phyloP scores from a whole-genome alignment of 2,113 vertebrate species.

The Xenotilapia longispinis region DNA sequence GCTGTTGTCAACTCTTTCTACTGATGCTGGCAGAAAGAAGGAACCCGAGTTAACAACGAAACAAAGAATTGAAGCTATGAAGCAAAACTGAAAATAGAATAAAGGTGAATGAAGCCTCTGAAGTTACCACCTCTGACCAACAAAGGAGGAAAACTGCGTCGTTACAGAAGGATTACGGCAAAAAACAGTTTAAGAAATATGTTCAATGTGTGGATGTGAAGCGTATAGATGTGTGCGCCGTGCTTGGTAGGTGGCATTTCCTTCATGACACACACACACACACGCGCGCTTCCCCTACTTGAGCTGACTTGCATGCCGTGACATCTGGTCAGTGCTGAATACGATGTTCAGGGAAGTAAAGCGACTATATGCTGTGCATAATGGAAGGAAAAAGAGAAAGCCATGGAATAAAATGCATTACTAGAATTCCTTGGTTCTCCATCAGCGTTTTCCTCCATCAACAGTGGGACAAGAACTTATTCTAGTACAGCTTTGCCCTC shows the following conservation, averaged over 20 bases:
- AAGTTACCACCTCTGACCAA: not conserved
- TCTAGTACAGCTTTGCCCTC: not conserved
- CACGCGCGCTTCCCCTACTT: slow-evolving; percentile 6
- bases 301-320: slow-evolving; percentile 54
- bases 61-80: not conserved
- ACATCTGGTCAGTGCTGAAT: slow-evolving; percentile 60
- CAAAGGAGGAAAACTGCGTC: not conserved
- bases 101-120: not conserved
- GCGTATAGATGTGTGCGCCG: not conserved
- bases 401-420: slow-evolving; percentile 34
- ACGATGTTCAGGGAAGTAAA: slow-evolving; percentile 43
- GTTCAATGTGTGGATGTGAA: not conserved
- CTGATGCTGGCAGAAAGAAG: not conserved
- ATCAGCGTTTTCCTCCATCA: slow-evolving; percentile 28
- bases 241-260: slow-evolving; percentile 41
- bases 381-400: slow-evolving; percentile 57
- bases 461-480: slow-evolving; percentile 17
- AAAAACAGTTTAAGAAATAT: not conserved
- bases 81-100: not conserved
- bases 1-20: not conserved
- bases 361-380: slow-evolving; percentile 30
- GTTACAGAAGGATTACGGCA: not conserved
- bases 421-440: slow-evolving; percentile 18
- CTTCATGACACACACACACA: not conserved
- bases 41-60: not conserved